These are phyloP conservation scores for Drosophila diplacantha DNA, from an alignment of 2,888 invertebrate species.

Conservation along the genomic window DNA sequence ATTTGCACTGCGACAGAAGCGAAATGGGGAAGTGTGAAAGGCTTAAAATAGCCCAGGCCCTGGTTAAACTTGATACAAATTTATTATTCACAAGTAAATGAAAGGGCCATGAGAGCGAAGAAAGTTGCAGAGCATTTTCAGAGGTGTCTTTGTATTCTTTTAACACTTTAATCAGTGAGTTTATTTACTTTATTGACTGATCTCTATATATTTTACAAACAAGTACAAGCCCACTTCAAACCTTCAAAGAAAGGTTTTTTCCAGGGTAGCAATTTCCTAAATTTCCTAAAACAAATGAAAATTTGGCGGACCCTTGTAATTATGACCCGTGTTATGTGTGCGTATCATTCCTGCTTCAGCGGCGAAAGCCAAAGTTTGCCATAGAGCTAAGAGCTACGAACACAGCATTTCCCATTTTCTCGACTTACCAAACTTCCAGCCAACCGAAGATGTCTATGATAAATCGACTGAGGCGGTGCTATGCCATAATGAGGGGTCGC, in stretches of 20 bases:
- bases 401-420: slow-evolving; percentile 5
- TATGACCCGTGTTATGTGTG: slow-evolving; percentile 46
- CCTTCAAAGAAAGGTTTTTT: not conserved
- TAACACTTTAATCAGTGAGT: too few species aligned
- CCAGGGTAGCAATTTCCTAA: slow-evolving; percentile 7
- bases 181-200: not conserved
- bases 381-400: slow-evolving; percentile 45
- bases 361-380: slow-evolving; percentile 42
- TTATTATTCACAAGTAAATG: not conserved
- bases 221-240: not conserved
- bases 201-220: not conserved
- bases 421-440: slow-evolving; percentile 1
- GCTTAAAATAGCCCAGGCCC: not conserved
- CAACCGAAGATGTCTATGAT: slow-evolving; percentile 52
- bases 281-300: slow-evolving; percentile 50
- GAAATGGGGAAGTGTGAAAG: not conserved
- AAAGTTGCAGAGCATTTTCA: not conserved
- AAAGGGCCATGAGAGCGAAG: too few species aligned
- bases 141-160: too few species aligned
- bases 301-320: slow-evolving; percentile 49
- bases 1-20: slow-evolving; percentile 41
- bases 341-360: slow-evolving; percentile 13
- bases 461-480: slow-evolving; percentile 51
- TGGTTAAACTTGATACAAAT: not conserved
- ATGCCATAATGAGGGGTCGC: slow-evolving; percentile 62